Percentiles rank a stretch among this genome's conserved stretches.
Evolutionary conservation across 2,113 vertebrate genomes (phyloP).

Genomic region (Platysteira castanea): DNA sequence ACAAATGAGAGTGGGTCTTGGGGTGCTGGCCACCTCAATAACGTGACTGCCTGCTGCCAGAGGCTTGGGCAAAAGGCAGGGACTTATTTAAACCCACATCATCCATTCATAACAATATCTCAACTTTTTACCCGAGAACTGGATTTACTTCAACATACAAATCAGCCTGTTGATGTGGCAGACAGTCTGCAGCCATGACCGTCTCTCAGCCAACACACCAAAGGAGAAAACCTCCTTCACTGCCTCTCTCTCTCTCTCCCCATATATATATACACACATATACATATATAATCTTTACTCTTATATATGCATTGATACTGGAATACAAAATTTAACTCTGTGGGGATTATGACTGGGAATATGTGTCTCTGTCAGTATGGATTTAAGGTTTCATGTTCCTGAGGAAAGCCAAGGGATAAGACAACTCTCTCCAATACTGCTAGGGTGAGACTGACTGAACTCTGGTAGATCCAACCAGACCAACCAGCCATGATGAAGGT

Average conservation of each 20-base stretch:
- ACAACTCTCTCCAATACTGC: neutral
- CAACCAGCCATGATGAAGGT: accelerated
- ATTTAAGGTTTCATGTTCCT: neutral
- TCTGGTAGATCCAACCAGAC: neutral
- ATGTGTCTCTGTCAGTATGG: neutral
- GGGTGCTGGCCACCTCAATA: neutral
- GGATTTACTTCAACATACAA: neutral
- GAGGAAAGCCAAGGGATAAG: neutral
- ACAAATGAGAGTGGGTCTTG: neutral
- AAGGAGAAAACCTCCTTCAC: neutral
- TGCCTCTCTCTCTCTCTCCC: neutral
- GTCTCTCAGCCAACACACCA: neutral
- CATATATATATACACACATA: accelerated
- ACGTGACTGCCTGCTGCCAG: accelerated
- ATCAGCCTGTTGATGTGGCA: neutral
- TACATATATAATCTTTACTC: neutral
- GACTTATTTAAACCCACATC: neutral
- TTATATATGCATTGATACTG: neutral
- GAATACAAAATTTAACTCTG: neutral
- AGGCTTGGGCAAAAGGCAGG: neutral
- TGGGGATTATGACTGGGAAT: neutral
- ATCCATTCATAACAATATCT: neutral
- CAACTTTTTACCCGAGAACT: neutral
- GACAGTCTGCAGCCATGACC: neutral
- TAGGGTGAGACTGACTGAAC: neutral